phyloP scores from a whole-genome alignment of 2,113 vertebrate genomes.

The Corapipo altera region DNA sequence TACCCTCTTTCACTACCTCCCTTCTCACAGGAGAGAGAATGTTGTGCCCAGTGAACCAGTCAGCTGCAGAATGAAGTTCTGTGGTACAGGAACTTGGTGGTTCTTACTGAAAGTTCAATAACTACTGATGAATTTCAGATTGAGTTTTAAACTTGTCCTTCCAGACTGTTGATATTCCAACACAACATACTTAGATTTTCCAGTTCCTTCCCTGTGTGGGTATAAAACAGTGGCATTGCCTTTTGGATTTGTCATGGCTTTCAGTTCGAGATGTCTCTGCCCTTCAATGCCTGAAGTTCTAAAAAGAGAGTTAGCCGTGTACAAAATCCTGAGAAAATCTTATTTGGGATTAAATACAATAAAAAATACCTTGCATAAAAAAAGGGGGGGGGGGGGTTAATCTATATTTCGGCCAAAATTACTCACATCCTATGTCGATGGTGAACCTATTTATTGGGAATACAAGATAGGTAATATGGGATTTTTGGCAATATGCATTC shows the following conservation, averaged over 20 bases:
- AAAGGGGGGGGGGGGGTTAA: rapidly evolving
- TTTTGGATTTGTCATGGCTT: not conserved
- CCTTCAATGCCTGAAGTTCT: not conserved
- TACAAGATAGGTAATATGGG: not conserved
- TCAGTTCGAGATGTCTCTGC: not conserved
- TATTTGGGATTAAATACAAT: not conserved
- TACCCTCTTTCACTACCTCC: rapidly evolving
- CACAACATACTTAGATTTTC: not conserved
- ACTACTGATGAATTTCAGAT: not conserved
- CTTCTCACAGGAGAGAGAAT: not conserved
- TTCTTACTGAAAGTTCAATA: not conserved
- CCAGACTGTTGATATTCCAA: not conserved
- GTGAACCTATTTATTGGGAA: not conserved
- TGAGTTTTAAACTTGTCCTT: not conserved
- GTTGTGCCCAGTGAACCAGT: not conserved
- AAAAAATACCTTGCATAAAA: not conserved
- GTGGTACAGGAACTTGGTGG: too few species aligned
- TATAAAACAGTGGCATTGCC: not conserved
- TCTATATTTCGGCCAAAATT: not conserved
- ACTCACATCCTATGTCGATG: not conserved
- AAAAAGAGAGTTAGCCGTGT: not conserved
- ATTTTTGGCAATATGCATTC: not conserved
- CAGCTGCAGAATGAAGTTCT: not conserved
- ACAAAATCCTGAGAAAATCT: not conserved
- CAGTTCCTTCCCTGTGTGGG: not conserved